Conservation (phyloP, 2,797 vertebrate species). For the Lemur catta region DNA sequence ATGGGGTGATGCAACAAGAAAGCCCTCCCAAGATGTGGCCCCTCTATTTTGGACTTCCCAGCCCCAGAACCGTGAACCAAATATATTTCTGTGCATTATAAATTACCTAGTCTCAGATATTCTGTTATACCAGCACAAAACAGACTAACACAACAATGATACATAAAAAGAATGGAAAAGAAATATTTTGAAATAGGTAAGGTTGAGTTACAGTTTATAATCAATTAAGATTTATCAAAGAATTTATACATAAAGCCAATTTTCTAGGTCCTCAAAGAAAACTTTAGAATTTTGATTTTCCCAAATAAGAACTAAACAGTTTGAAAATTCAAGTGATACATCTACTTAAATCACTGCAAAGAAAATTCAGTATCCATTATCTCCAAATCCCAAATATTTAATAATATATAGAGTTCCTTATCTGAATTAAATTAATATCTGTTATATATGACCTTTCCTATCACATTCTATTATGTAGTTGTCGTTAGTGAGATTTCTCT, state of each 20-base stretch:
- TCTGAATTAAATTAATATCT: conserved; percentile 31
- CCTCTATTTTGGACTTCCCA: not conserved
- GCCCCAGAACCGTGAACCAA: not conserved
- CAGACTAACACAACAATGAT: not conserved
- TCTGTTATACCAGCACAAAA: not conserved
- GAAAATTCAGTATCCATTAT: not conserved
- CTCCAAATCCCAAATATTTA: not conserved
- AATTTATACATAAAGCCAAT: not conserved
- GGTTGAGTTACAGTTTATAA: not conserved
- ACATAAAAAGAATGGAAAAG: not conserved
- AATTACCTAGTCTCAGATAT: not conserved
- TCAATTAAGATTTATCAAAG: not conserved
- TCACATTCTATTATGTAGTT: conserved; percentile 57
- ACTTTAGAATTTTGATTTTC: not conserved
- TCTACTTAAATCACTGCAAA: not conserved
- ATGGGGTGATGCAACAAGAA: not conserved
- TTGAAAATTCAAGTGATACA: not conserved
- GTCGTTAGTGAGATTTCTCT: conserved; percentile 61
- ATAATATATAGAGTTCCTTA: not conserved
- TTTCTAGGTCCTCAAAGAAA: not conserved
- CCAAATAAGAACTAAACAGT: not conserved
- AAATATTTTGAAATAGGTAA: not conserved
- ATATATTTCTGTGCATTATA: too few species aligned
- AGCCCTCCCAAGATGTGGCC: not conserved
- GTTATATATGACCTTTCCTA: conserved; percentile 49